These are phyloP conservation scores for Gila robusta DNA, from an alignment of 2,797 vertebrate genomes.

Conservation along the genomic window DNA sequence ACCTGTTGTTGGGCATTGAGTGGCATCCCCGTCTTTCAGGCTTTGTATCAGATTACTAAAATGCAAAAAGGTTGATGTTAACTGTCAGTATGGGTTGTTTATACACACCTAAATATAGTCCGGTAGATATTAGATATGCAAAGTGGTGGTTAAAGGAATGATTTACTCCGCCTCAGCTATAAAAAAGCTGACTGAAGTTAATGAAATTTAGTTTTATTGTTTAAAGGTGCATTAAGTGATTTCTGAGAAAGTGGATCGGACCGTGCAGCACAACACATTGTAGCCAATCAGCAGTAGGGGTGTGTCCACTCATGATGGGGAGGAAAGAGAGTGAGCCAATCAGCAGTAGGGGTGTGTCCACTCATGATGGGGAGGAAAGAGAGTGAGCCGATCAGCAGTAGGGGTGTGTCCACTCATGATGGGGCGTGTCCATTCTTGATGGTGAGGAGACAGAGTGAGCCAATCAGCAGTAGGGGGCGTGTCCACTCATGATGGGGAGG, in stretches of 20 bases:
- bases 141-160: background rate
- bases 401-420: no score
- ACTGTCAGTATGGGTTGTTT: background rate
- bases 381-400: no score
- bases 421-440: no score
- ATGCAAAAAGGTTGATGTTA: conserved; percentile 15
- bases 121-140: background rate
- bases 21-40: conserved; percentile 74
- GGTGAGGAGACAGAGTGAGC: no score
- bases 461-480: no score
- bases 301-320: no score
- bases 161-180: background rate
- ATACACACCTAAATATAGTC: background rate
- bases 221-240: background rate
- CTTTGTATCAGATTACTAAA: conserved; percentile 75
- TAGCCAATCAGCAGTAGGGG: no score
- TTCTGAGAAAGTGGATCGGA: background rate
- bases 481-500: no score
- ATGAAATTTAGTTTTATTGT: background rate
- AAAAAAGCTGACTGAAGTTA: background rate
- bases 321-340: no score
- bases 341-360: no score
- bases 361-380: no score
- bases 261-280: background rate
- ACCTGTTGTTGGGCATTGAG: conserved; percentile 76